These are phyloP conservation scores for Steinernema hermaphroditum DNA, from an alignment of 2,888 invertebrate genomes.

Conservation along the genomic window DNA sequence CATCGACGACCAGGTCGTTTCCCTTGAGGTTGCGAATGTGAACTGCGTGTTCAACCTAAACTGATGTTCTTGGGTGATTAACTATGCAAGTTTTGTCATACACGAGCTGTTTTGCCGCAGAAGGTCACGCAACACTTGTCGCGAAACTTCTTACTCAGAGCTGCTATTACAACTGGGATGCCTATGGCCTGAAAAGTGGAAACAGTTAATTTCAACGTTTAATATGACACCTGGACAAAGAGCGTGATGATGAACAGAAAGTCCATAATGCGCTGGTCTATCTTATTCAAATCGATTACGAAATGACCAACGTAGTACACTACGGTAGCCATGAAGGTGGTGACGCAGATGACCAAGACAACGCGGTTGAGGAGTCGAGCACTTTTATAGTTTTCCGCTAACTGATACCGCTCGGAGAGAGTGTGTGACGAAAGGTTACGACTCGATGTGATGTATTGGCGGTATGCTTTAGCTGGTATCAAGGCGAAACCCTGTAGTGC, in stretches of 20 bases:
- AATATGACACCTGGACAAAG: not conserved
- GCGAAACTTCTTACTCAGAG: not conserved
- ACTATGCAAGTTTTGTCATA: not conserved
- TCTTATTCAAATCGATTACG: not conserved
- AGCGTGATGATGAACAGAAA: not conserved
- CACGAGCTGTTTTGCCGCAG: not conserved
- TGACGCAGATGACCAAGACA: not conserved
- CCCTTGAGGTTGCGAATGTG: not conserved
- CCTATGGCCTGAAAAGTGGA: not conserved
- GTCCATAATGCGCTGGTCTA: not conserved
- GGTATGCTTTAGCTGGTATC: not conserved
- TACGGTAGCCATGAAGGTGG: not conserved
- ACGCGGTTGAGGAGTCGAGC: not conserved
- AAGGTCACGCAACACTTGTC: not conserved
- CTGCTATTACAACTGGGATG: not conserved
- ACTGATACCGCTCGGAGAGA: not conserved
- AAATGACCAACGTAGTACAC: not conserved
- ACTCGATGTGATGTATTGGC: not conserved
- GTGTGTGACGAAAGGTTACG: not conserved
- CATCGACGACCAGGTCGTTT: not conserved
- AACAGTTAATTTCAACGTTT: not conserved
- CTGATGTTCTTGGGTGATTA: not conserved
- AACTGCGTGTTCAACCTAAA: not conserved
- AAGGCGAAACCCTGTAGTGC: not conserved
- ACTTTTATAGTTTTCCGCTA: constrained; percentile 2